Evolutionary conservation across 2,888 invertebrate genomes (phyloP).

Genomic region (Gordius sp.): DNA sequence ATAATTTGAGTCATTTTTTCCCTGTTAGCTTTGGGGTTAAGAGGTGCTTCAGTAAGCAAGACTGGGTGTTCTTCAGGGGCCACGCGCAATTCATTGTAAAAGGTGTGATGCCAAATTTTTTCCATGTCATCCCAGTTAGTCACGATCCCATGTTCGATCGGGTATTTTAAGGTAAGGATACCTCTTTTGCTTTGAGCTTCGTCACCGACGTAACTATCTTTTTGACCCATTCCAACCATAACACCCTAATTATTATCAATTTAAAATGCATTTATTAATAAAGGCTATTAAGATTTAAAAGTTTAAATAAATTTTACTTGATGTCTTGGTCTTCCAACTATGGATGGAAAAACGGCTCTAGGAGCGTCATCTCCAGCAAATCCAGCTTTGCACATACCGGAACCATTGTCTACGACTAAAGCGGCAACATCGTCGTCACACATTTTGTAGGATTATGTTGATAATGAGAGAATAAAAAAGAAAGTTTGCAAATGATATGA

Average conservation of each 20-base stretch:
- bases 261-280: too few relatives aligned
- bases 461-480: too few relatives aligned
- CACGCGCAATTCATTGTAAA: constrained; percentile 85
- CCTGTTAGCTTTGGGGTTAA: constrained; percentile 75
- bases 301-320: constrained; percentile 28
- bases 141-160: constrained; percentile 83
- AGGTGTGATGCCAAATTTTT: constrained; percentile 95
- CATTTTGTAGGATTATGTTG: too few relatives aligned
- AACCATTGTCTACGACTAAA: constrained; percentile 16
- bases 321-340: constrained; percentile 45
- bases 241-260: too few relatives aligned
- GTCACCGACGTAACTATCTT: constrained; percentile 31
- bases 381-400: constrained; percentile 23
- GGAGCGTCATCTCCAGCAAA: constrained; percentile 50
- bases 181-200: constrained; percentile 42
- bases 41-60: constrained; percentile 64
- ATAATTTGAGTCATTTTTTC: constrained; percentile 78
- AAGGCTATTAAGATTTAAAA: constrained; percentile 14
- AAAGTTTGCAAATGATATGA: too few relatives aligned
- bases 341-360: constrained; percentile 56
- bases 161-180: constrained; percentile 76
- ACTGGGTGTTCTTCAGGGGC: constrained; percentile 82
- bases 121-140: constrained; percentile 98
- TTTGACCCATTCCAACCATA: constrained; percentile 32
- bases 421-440: constrained; percentile 17